These are phyloP conservation scores for Dasypus novemcinctus DNA, from an alignment of 2,113 vertebrate genomes.

Conservation along the genomic window DNA sequence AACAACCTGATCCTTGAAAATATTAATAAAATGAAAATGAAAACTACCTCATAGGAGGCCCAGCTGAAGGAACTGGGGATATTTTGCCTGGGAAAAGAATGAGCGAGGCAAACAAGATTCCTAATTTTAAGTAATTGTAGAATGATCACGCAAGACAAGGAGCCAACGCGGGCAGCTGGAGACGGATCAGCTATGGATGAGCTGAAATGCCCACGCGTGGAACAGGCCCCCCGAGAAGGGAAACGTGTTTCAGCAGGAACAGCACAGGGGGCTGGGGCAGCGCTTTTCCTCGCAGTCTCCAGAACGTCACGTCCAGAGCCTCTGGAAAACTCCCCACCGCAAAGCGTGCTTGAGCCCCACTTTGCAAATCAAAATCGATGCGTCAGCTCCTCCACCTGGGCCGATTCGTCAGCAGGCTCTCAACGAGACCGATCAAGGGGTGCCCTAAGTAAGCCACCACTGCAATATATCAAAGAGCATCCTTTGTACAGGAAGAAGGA, in stretches of 20 bases:
- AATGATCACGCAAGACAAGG: not conserved
- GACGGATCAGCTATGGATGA: not conserved
- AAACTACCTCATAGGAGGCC: not conserved
- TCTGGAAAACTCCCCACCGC: not conserved
- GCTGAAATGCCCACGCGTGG: not conserved
- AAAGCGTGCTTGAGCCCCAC: not conserved
- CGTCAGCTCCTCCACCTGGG: not conserved
- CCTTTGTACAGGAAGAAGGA: not conserved
- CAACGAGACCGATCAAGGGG: not conserved
- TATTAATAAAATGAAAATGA: conserved; percentile 52
- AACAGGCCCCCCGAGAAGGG: not conserved
- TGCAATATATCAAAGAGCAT: not conserved
- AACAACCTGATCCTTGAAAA: conserved; percentile 6
- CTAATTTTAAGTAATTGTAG: conserved; percentile 12
- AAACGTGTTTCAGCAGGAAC: not conserved
- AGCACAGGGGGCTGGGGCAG: too few species aligned
- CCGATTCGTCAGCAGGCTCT: conserved; percentile 2
- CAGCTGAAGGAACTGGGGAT: not conserved
- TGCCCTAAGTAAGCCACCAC: not conserved
- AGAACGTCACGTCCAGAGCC: not conserved
- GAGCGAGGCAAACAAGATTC: not conserved
- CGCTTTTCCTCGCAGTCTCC: not conserved
- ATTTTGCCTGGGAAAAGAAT: conserved; percentile 22
- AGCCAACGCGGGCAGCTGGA: not conserved
- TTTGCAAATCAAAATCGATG: not conserved